Evolutionary conservation across 1,140 invertebrate species (phyloP), one percentile per base, ranked within the genome.

Genomic region (Drosophila pseudoobscura): DNA sequence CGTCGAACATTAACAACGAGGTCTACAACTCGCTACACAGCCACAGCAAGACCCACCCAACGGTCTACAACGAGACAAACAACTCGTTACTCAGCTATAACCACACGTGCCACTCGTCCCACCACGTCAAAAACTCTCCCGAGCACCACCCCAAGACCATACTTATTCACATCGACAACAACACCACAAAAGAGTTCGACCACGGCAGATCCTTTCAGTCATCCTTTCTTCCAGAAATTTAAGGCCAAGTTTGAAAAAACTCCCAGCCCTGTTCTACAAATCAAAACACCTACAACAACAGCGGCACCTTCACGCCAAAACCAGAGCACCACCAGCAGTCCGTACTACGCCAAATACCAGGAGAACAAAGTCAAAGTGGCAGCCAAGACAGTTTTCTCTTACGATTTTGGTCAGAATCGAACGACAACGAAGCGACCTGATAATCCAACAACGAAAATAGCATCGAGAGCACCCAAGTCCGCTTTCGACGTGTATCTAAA

Each of bases 141-240:
- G 3, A 75, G 71, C 46, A 87, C 82, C 13, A 83, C 82, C 17
- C 78, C 83, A 6, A 53, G 61, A 7, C 78, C 84, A 9, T 88
- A 87, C 47, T 43, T 87, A n/a, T 83, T 87, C 39, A 83, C 70
- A 13, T 66, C 78, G 8, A 72, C 59, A 0, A 43, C 69, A 31
- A 46, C n/a, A 11, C 3, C 11, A 39, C 35, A 11, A 11, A 75
- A 44, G 13, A 75, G 50, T 41, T 41, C 17, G 15, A 60, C 59
- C 0, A 73, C 78, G 29, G 55, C 50, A 22, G 53, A 72, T 66
- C 83, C 83, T 11, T 87, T 87, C n/a, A 52, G 56, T 43, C 83
- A 87, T 70, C 83, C 83, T 17, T 87, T 87, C 57, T 87, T 87
- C 47, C 75, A 65, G 2, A 88, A 88, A 52, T 87, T 66, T 26